Conservation (phyloP, 1,140 invertebrate species). For the Idris sp. region DNA sequence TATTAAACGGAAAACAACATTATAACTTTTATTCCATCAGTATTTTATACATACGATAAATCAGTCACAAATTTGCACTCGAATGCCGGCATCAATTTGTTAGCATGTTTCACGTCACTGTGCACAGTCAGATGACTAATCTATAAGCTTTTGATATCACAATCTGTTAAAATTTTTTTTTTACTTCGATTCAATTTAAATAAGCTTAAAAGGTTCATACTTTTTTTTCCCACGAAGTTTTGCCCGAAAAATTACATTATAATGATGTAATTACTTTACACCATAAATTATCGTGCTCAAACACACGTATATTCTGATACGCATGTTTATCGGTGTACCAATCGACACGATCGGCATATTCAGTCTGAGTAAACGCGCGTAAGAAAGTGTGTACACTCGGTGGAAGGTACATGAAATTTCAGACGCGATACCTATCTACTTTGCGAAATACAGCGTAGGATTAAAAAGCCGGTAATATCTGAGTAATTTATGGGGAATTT, state of each 20-base stretch:
- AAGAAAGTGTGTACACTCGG: constrained; percentile 38
- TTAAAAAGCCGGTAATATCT: constrained; percentile 23
- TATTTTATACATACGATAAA: constrained; percentile 30
- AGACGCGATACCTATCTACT: constrained; percentile 43
- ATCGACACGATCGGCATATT: constrained; percentile 57
- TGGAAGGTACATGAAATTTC: constrained; percentile 53
- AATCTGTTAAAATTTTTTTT: too few relatives aligned
- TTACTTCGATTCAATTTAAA: too few relatives aligned
- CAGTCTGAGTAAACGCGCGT: constrained; percentile 41
- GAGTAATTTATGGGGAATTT: constrained; percentile 30
- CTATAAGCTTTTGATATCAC: constrained; percentile 40
- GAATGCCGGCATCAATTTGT: constrained; percentile 34
- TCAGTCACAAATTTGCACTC: constrained; percentile 19
- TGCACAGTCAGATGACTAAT: constrained; percentile 22
- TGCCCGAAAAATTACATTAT: constrained; percentile 35
- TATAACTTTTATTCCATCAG: too few relatives aligned
- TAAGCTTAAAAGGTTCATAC: too few relatives aligned
- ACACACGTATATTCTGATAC: constrained; percentile 24
- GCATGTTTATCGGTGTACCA: constrained; percentile 41
- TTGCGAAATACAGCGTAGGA: too few relatives aligned
- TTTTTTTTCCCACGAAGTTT: constrained; percentile 7
- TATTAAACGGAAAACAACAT: too few relatives aligned
- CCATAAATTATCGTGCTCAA: constrained; percentile 29
- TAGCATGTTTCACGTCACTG: constrained; percentile 15
- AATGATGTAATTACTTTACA: constrained; percentile 51